phyloP scores from a whole-genome alignment of 64 coral and sea anemone species.

The Dendrophyllia cribrosa region DNA sequence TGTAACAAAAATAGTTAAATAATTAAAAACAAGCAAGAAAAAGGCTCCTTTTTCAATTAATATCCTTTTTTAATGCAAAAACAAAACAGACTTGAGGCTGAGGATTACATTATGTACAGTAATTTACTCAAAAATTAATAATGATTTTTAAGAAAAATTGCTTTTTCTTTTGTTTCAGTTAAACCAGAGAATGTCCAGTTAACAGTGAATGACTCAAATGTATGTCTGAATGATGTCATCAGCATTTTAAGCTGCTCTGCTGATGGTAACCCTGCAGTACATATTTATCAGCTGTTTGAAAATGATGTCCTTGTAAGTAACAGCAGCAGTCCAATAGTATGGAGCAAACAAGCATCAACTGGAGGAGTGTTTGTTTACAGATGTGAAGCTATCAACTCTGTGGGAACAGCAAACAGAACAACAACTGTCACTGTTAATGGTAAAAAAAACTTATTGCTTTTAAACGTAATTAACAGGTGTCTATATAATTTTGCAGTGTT shows the following conservation, averaged over 20 bases:
- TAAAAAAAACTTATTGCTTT: background rate
- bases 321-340: background rate
- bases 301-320: background rate
- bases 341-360: background rate
- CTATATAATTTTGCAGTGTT: no score
- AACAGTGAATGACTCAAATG: background rate
- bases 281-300: background rate
- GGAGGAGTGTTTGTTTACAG: background rate
- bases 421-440: background rate
- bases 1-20: no score
- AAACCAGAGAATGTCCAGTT: constrained; percentile 7
- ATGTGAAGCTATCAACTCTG: background rate
- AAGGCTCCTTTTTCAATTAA: no score
- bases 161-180: background rate
- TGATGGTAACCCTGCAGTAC: background rate
- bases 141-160: no score
- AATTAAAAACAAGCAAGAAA: no score
- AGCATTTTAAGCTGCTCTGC: constrained; percentile 1
- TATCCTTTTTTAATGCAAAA: no score
- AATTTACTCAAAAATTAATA: no score
- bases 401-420: background rate
- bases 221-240: background rate
- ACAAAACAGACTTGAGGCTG: no score
- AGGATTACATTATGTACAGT: no score
- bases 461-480: no score